Percentiles rank a stretch among this genome's conserved stretches.
Conservation (phyloP, 2,888 invertebrate genomes). For the Flabesymbios commensalis region DNA sequence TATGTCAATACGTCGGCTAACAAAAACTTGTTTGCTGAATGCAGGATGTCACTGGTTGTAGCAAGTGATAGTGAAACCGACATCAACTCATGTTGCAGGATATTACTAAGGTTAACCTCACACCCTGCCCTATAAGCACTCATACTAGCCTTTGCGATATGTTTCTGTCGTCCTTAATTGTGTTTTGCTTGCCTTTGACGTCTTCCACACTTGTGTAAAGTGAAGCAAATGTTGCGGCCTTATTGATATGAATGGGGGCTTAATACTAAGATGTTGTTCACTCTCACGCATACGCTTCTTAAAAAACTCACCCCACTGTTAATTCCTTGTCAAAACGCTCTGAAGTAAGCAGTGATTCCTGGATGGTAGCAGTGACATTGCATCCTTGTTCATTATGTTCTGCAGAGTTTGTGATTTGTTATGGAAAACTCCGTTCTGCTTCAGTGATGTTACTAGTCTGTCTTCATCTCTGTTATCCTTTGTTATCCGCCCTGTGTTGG, state of each 20-base stretch:
- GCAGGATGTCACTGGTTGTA: not conserved
- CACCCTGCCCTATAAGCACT: not conserved
- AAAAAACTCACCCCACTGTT: too few species aligned
- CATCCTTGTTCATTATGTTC: not conserved
- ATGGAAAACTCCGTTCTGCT: not conserved
- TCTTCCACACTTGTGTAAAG: too few species aligned
- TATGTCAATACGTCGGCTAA: not conserved
- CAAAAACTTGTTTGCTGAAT: not conserved
- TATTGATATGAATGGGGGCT: too few species aligned
- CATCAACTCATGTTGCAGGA: not conserved
- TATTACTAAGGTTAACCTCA: not conserved
- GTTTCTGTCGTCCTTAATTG: slow-evolving; percentile 1
- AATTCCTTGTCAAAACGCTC: too few species aligned
- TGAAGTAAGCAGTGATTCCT: too few species aligned
- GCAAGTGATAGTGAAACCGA: not conserved
- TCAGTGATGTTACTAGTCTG: not conserved
- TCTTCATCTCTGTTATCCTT: not conserved
- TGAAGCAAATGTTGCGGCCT: too few species aligned
- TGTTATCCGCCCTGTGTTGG: not conserved
- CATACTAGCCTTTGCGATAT: not conserved
- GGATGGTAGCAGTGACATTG: too few species aligned
- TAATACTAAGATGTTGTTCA: too few species aligned
- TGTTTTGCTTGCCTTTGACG: not conserved
- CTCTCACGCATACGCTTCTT: too few species aligned
- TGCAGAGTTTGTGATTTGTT: not conserved